Conservation (phyloP, 2,113 vertebrate genomes). For the Ceratotherium simum region DNA sequence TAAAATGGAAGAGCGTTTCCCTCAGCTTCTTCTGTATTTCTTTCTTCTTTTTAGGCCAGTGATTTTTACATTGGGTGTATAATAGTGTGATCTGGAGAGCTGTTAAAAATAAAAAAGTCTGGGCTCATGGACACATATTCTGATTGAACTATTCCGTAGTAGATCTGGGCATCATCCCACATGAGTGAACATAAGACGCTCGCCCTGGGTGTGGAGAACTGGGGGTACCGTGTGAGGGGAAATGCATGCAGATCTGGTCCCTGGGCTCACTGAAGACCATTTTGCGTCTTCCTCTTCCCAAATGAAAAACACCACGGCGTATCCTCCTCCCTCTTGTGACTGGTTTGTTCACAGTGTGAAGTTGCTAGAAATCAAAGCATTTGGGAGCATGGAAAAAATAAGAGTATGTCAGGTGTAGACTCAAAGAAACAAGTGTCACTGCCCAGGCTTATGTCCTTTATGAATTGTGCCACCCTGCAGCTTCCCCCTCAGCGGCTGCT, state of each 20-base stretch:
- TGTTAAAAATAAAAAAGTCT: neutral
- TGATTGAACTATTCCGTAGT: neutral
- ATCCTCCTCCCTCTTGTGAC: neutral
- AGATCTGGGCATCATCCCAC: neutral
- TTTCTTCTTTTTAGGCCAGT: neutral
- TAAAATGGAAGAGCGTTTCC: neutral
- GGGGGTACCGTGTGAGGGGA: neutral
- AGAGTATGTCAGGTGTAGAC: rapidly evolving
- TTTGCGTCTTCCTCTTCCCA: neutral
- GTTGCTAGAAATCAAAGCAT: neutral
- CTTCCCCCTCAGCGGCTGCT: neutral
- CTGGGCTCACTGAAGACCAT: neutral
- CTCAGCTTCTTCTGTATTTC: neutral
- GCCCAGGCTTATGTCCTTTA: neutral
- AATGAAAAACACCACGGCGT: neutral
- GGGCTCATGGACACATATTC: neutral
- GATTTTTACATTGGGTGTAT: neutral
- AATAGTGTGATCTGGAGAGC: neutral
- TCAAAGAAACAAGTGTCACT: rapidly evolving
- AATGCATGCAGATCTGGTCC: rapidly evolving
- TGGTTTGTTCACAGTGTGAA: neutral
- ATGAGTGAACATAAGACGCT: neutral
- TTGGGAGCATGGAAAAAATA: neutral
- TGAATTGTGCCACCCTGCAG: too few species aligned
- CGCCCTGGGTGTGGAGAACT: rapidly evolving